Evolutionary conservation across 2,113 vertebrate genomes (phyloP).

Genomic region (Scopus umbretta): DNA sequence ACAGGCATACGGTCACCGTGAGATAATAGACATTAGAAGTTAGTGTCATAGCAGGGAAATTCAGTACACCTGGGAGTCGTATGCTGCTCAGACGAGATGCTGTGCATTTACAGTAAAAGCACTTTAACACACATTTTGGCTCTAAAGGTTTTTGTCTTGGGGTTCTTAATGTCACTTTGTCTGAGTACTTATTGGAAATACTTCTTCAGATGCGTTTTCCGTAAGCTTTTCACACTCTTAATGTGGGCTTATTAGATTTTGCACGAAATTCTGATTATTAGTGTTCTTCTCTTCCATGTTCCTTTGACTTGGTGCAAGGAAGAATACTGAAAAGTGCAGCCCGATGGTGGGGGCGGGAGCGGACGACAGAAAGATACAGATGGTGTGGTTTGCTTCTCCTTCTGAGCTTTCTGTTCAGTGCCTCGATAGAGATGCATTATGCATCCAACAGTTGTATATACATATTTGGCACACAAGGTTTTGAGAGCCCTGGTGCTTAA

Average conservation of each 20-base stretch:
- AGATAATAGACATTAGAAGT: neutral
- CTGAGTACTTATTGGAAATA: neutral
- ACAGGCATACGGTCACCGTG: neutral
- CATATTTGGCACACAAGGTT: neutral
- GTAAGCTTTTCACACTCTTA: neutral
- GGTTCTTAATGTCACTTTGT: neutral
- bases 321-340: neutral
- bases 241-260: neutral
- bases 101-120: rapidly evolving
- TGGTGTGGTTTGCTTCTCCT: neutral
- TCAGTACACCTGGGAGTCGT: neutral
- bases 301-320: neutral
- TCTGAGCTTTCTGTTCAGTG: neutral
- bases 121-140: neutral
- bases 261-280: neutral
- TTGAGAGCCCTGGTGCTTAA: neutral
- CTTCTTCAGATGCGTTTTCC: neutral
- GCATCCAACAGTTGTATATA: neutral
- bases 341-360: neutral
- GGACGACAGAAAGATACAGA: neutral
- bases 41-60: neutral
- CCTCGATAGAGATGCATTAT: neutral
- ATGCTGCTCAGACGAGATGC: neutral
- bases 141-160: neutral
- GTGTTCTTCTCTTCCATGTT: neutral